Base-by-base conservation (phyloP, 1,140 invertebrate genomes). In the Lordiphosa stackelbergi region DNA sequence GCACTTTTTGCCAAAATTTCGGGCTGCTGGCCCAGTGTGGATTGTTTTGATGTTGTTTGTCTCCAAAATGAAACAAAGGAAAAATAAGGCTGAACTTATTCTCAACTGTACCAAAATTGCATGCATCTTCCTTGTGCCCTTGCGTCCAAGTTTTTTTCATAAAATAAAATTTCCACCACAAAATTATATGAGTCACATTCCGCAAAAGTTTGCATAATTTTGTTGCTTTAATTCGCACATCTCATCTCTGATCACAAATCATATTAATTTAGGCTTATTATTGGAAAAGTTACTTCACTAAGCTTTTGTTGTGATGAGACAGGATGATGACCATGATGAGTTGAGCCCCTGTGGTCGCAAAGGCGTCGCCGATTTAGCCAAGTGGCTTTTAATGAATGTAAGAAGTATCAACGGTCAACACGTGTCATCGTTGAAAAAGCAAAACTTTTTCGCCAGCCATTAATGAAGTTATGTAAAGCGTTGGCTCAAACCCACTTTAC, bases 181-280 rank as follows among this genome's bases (percentile, higher is more conserved):
- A 19, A 19, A 19, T 19, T 19, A 4, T 19, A 19, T 16, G 16
- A 41, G 58, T 58, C 54, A 37, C 13, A 22, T 12, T 8, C 40
- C 35, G 35, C n/a, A 48, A 48, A 73, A 78, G 65, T 78, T 78
- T 28, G 38, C 52, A 16, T 12, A 49, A 46, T 38, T 62, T 60
- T 53, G 38, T 51, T 31, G 42, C 34, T 7, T 13, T 38, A 34
- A 57, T 38, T 66, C 49, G 47, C 58, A 35, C 47, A 13, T 41
- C 36, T 47, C 28, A 41, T 10, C 47, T 5, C 16, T 46, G 11
- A 68, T 41, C 45, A 47, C 38, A 57, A 51, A 66, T 68, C 55
- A 75, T 83, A 75, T 79, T 79, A 63, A 79, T 81, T 81, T 79
- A 62, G 81, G 75, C 75, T 65, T 79, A 81, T 83, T 83, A 83